A percentile compares a stretch with the other conserved stretches of the same genome.
Conservation (phyloP, 2,113 vertebrate genomes). For the Ornithorhynchus anatinus region DNA sequence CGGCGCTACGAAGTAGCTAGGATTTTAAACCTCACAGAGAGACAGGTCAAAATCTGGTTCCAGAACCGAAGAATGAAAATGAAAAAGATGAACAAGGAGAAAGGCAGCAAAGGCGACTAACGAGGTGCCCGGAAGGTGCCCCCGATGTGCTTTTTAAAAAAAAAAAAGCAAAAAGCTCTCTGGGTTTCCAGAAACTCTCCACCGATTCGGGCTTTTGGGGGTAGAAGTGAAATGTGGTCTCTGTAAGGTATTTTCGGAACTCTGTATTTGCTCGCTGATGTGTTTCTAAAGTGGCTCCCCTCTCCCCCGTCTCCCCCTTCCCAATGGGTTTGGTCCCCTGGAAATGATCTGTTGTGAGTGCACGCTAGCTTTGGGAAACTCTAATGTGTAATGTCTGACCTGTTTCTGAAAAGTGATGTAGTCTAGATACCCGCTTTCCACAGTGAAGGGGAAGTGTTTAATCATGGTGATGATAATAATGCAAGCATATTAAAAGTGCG, state of each 20-base stretch:
- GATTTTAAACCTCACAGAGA: constrained; percentile 95
- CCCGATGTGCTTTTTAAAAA: neutral
- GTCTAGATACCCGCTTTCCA: constrained; percentile 57
- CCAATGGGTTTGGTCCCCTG: constrained; percentile 50
- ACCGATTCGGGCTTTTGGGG: constrained; percentile 33
- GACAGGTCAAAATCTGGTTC: constrained; percentile 99
- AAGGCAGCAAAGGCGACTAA: constrained; percentile 84
- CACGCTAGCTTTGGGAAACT: constrained; percentile 63
- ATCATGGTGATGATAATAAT: constrained; percentile 33
- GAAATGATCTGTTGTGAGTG: constrained; percentile 70
- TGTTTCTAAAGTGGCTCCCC: constrained; percentile 62
- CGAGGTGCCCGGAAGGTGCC: neutral
- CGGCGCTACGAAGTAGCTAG: constrained; percentile 96
- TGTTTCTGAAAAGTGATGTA: constrained; percentile 70
- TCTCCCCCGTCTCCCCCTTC: neutral
- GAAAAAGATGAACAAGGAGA: constrained; percentile 99
- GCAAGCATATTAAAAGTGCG: constrained; percentile 36
- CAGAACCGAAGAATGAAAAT: constrained; percentile 99
- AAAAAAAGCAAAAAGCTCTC: too few relatives aligned
- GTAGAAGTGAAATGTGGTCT: constrained; percentile 72
- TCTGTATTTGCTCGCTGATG: constrained; percentile 65
- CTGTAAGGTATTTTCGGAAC: constrained; percentile 67
- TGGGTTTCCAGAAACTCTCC: constrained; percentile 46
- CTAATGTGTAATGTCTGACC: constrained; percentile 63
- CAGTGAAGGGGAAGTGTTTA: constrained; percentile 47